Evolutionary conservation across 2,113 vertebrate genomes (phyloP), one percentile per base, ranked within the genome.

Genomic region (Ginglymostoma cirratum): DNA sequence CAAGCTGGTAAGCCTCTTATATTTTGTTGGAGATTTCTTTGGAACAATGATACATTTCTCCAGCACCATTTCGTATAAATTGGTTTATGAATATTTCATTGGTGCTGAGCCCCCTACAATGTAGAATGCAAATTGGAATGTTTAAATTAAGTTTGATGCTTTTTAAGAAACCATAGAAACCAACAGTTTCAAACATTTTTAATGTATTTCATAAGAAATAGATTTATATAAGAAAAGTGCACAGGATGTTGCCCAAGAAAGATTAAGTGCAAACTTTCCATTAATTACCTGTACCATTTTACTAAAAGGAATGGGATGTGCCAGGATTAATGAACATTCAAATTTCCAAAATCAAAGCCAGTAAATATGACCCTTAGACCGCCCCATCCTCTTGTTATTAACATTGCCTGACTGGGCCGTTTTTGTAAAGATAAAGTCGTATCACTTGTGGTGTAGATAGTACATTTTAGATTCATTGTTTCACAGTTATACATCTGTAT

Each of bases 71-170:
- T 93, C 34, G 65, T 93, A 21, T 93, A 93, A 93, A 93, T 66
- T 93, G 38, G 61, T n/a, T 38, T 5, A 93, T 93, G 89, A 93
- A 93, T 93, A 93, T 93, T 93, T 93, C 89, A 93, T 90, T 93
- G n/a, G 61, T 38, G 34, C n/a, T 93, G 89, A 93, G n/a, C 61
- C 89, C 52, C 61, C 89, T 66, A 45, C 61, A 38, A 61, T 38
- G 61, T 66, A 38, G 21, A 66, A 93, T 93, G 89, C 61, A 93
- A 66, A 93, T 93, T 93, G 61, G 6, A 93, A 93, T 67, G 89
- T 66, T 66, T 93, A 66, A 66, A 93, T 93, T 66, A 93, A 34
- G 1, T 23, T 65, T 38, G 89, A 66, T 93, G 61, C 34, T 93
- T n/a, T 67, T 42, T 10, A 93, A n/a, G 19, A 65, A 67, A 65